Evolutionary conservation across 2,113 vertebrate genomes (phyloP).

Genomic region (Columbina picui): DNA sequence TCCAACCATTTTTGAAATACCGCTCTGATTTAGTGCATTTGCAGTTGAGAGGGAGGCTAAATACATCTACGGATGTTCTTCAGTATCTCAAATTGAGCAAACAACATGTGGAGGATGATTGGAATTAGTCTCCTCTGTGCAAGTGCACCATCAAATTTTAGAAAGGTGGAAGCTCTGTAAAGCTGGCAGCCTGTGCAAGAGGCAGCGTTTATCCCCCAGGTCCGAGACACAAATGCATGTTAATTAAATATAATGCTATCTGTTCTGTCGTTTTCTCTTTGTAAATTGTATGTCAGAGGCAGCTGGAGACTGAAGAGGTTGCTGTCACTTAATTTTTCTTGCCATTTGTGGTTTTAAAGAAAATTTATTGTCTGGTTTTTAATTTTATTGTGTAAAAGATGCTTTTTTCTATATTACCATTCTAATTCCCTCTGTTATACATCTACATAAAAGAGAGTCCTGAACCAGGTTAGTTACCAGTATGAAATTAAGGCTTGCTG

Average conservation of each 20-base stretch:
- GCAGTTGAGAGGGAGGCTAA: not conserved
- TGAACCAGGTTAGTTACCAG: not conserved
- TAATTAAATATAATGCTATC: not conserved
- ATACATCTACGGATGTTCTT: not conserved
- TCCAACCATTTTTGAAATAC: not conserved
- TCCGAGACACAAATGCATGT: not conserved
- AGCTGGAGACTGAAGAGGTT: not conserved
- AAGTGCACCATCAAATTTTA: not conserved
- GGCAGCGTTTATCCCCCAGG: not conserved
- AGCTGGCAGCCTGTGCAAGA: not conserved
- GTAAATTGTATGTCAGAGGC: not conserved
- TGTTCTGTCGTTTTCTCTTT: not conserved
- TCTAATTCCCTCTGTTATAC: not conserved
- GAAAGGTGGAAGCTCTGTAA: not conserved
- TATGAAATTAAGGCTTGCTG: conserved; percentile 4
- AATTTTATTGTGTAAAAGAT: not conserved
- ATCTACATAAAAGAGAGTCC: not conserved
- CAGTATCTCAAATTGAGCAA: not conserved
- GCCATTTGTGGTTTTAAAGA: not conserved
- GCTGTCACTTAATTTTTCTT: not conserved
- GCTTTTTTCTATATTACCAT: not conserved
- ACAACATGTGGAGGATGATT: not conserved
- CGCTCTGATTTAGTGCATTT: not conserved
- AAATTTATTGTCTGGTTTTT: not conserved
- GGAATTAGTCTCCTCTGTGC: not conserved